Base-by-base conservation (phyloP, 2,113 vertebrate species). In the Cacatua alba region DNA sequence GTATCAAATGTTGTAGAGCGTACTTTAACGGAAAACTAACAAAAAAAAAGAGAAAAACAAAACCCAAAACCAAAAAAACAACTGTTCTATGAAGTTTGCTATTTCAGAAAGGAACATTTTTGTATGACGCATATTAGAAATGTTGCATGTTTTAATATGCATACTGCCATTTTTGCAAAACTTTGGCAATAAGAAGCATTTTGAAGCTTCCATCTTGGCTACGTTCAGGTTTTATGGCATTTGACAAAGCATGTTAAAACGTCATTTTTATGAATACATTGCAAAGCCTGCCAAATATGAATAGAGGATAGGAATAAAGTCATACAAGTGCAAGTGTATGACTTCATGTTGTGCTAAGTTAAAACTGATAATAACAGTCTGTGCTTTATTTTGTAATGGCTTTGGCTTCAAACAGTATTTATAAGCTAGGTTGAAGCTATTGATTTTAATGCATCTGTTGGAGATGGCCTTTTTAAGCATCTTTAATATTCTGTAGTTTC, bases 111-210 rank as follows among this genome's bases (percentile, higher is more conserved):
- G 35, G 72, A 88, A 43, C 67, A 43, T 85, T 96, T 97, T 96
- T 97, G 94, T 96, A 80, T 93, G 60, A 86, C 41, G 41, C 49
- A 41, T 65, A 86, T 81, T 82, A 88, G 76, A 81, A 85, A 79
- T 94, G 92, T 92, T 96, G 95, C 95, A 96, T 96, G 95, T 88
- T 97, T 97, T 86, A 88, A 60, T 96, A 86, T 93, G 72, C 94
- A 88, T 94, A 64, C 80, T 0, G 72, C 82, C 80, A 96, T 96
- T 96, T 96, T 96, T 95, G 94, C 92, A 96, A 96, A 97, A 97
- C 95, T 97, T 92, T 94, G 93, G 96, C 92, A 96, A 96, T 95
- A 96, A 97, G 95, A 96, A 96, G 95, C 93, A 68, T 94, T 97
- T 96, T 88, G 79, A 94, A 90, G 90, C 95, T 96, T 96, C 92